Conservation (phyloP, 2,113 vertebrate species). For the Thinocorus orbignyianus region DNA sequence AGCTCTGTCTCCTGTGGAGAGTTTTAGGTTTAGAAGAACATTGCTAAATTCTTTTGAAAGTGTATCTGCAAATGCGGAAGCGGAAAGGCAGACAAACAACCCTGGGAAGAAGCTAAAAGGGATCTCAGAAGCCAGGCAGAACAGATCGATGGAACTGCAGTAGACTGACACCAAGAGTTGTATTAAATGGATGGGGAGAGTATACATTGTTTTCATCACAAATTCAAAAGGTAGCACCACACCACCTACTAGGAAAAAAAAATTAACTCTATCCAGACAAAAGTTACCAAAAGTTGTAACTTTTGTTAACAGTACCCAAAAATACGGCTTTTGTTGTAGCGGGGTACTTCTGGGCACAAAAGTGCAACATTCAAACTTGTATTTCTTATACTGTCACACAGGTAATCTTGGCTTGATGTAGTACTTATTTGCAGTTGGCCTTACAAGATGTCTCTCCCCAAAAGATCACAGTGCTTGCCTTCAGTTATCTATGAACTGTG, state of each 20-base stretch:
- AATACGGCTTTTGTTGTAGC: too few species aligned
- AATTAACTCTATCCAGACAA: background rate
- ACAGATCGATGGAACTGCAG: background rate
- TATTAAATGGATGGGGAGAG: background rate
- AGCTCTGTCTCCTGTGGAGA: background rate
- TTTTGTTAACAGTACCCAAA: too few species aligned
- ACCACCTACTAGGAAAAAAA: background rate
- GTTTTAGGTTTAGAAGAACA: background rate
- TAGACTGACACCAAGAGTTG: background rate
- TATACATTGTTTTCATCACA: background rate
- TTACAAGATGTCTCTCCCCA: background rate
- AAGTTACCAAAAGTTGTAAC: background rate
- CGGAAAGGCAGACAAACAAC: background rate
- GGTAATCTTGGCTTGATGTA: background rate
- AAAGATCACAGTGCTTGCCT: background rate
- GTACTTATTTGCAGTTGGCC: background rate
- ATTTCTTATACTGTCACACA: background rate
- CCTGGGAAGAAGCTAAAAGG: background rate
- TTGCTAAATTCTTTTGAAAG: background rate
- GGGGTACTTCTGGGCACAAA: background rate
- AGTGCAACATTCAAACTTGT: background rate
- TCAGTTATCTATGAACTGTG: background rate
- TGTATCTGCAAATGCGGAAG: background rate
- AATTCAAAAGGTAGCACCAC: background rate
- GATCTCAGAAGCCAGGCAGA: background rate